Evolutionary conservation across 2,113 vertebrate species (phyloP), one percentile per base, ranked within the genome.

Genomic region (Gambusia affinis): DNA sequence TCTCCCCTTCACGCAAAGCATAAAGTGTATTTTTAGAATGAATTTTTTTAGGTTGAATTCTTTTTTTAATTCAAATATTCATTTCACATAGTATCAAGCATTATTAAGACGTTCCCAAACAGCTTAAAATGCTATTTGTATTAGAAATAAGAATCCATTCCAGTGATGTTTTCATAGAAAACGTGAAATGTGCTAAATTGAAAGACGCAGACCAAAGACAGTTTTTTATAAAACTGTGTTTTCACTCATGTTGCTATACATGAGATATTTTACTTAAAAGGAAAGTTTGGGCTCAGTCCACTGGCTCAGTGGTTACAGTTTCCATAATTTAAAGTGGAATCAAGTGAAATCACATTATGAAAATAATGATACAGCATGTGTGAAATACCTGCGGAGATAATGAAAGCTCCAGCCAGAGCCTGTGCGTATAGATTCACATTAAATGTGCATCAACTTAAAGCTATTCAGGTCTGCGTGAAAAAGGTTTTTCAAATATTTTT

Each of bases 301-400:
- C 61, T 60, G 78, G 85, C 82, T 83, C 39, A 72, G 47, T 81
- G 44, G 44, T 19, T 47, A 19, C 17, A 47, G 44, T 47, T 30
- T 78, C 81, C 81, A 64, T 29, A 79, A 83, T 85, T 87, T 81
- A 65, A 78, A 27, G 73, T 12, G 10, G 39, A 82, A 62, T 80
- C 78, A 70, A 85, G 76, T 62, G 60, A 68, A 79, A 71, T 79
- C 68, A 83, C 72, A 88, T 90, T 82, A 75, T 75, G 79, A 51
- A 78, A 88, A 84, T 85, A 82, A 75, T 70, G 77, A 19, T 54
- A 75, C 10, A 54, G 24, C n/a, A 30, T 70, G 60, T 17, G 29
- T 64, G 47, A 65, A 84, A 74, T 74, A 29, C 39, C 29, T 68
- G 30, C n/a, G 0, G 47, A 27, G 17, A 64, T 37, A 24, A 73